Evolutionary conservation across 2,113 vertebrate genomes (phyloP), one percentile per base, ranked within the genome.

Genomic region (Ptilorrhoa leucosticta): DNA sequence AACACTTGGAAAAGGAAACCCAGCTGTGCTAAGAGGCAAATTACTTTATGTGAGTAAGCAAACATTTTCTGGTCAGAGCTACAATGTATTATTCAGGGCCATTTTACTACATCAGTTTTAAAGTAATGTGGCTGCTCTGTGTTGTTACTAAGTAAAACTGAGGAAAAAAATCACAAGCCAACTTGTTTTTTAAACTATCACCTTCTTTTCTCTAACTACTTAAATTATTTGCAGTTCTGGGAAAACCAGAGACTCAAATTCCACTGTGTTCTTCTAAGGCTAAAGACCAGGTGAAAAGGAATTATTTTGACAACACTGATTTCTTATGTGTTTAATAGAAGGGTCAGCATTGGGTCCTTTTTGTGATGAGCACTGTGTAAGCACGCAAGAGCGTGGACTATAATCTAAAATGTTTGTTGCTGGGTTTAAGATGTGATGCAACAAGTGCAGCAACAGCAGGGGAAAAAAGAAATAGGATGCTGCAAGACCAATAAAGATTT

Each of bases 41-140:
- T 98, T 98, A 98, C 98, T 98, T 98, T 97, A 98, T 98, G 98
- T 98, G 98, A 98, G 98, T 98, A 99, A 98, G 98, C 98, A 98
- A 98, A 99, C 98, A 98, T 98, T 98, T 98, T 98, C 98, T 98
- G 98, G 98, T 98, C 98, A 98, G 97, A 97, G 97, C 97, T 97
- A 98, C 98, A 97, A 99, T 99, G 98, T 98, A 99, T 99, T 99
- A 99, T 99, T 99, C 98, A 99, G 94, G 97, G 97, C 97, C 95
- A 98, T 98, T 98, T 98, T 98, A 97, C 97, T 97, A 98, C 98
- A 98, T 98, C 98, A 97, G 90, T 98, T 98, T 98, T 98, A 98
- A 98, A 98, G 97, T 98, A 98, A 96, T 96, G 97, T 96, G 97
- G 97, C 97, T 97, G 91, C 92, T 98, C 97, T 92, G 75, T 58